Percentiles rank a stretch among this genome's conserved stretches.
Conservation (phyloP, 2,888 invertebrate species). For the Euzophera pinguis region DNA sequence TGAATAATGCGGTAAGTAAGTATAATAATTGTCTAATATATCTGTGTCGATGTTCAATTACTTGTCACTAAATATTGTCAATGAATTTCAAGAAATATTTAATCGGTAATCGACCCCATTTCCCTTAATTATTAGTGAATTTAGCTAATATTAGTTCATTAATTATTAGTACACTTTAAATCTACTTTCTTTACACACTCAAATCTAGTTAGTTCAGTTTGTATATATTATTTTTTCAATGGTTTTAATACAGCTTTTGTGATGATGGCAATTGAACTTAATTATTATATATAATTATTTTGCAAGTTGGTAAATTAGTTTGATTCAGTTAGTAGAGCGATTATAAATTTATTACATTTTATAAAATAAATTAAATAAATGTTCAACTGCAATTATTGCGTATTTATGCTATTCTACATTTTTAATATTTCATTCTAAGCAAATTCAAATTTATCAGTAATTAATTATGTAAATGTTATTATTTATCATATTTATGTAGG, state of each 20-base stretch:
- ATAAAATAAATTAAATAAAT: neutral
- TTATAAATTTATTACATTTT: no score
- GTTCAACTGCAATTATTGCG: neutral
- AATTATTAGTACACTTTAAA: no score
- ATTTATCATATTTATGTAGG: neutral
- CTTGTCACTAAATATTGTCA: neutral
- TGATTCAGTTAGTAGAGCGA: neutral
- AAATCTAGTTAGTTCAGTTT: neutral
- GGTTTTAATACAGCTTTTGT: neutral
- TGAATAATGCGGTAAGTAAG: no score
- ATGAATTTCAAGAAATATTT: neutral
- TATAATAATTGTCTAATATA: no score
- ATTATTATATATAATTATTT: neutral
- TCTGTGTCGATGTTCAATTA: no score
- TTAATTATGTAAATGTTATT: no score
- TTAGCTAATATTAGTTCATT: no score
- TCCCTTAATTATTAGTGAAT: no score
- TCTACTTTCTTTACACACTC: neutral
- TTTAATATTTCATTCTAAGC: neutral
- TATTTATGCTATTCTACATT: neutral
- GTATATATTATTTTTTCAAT: neutral
- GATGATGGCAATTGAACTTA: neutral
- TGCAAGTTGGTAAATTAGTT: neutral
- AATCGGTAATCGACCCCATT: neutral
- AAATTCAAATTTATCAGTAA: no score